Percentiles rank a stretch among this genome's conserved stretches.
Conservation (phyloP, 2,113 vertebrate genomes). For the Falcunculus frontatus region DNA sequence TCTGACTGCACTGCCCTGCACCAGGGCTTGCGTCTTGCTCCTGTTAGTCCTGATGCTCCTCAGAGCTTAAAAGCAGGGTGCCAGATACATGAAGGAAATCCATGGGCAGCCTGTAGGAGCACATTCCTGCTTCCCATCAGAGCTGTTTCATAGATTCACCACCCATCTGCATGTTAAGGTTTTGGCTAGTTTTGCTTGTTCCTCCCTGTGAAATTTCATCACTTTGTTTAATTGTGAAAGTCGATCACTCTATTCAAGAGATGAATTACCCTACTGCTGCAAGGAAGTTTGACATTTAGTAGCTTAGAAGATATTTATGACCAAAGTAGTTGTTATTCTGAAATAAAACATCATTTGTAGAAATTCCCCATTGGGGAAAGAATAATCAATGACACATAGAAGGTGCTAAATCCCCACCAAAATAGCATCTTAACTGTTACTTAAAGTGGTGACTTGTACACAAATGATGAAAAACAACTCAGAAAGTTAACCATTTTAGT, state of each 20-base stretch:
- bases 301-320: constrained; percentile 8
- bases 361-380: neutral
- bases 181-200: neutral
- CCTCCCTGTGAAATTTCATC: neutral
- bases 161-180: neutral
- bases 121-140: neutral
- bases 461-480: neutral
- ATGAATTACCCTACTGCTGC: neutral
- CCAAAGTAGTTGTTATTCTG: neutral
- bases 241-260: neutral
- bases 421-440: neutral
- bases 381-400: neutral
- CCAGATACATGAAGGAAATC: neutral
- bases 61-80: neutral
- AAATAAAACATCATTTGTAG: constrained; percentile 12
- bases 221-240: constrained; percentile 28
- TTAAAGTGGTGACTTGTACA: neutral
- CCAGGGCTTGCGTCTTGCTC: neutral
- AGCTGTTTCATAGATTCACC: neutral
- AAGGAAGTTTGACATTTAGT: neutral
- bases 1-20: rapidly evolving
- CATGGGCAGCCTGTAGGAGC: neutral
- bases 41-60: neutral
- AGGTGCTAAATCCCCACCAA: neutral
- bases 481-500: constrained; percentile 11